A percentile compares a stretch with the other conserved stretches of the same genome.
Conservation (phyloP, 2,797 vertebrate genomes). For the Acrossocheilus fasciatus region DNA sequence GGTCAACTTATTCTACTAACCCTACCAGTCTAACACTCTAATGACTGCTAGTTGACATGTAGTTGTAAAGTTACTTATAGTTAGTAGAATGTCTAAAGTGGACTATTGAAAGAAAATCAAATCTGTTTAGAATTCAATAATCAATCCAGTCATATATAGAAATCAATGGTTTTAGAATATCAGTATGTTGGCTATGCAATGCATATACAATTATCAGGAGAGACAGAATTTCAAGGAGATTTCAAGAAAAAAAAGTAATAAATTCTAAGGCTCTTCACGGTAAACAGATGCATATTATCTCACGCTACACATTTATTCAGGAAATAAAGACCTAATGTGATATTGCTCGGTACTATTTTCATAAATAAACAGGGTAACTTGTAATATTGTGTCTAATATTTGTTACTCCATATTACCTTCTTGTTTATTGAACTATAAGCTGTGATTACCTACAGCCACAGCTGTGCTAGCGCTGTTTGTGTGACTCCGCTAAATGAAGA, state of each 20-base stretch:
- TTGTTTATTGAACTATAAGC: conserved; percentile 54
- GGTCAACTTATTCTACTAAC: neutral
- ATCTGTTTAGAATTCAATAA: neutral
- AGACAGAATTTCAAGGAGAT: neutral
- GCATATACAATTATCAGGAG: neutral
- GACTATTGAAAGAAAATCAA: neutral
- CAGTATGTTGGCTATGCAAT: neutral
- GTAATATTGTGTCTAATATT: no score
- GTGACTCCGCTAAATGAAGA: neutral
- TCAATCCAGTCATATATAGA: neutral
- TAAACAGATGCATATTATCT: conserved; percentile 64
- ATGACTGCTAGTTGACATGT: neutral
- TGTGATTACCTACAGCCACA: conserved; percentile 56
- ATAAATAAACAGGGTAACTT: neutral
- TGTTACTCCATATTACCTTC: neutral
- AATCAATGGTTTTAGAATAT: neutral
- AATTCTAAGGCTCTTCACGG: neutral
- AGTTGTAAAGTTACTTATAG: neutral
- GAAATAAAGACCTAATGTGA: neutral
- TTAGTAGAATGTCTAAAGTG: neutral
- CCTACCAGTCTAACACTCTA: neutral
- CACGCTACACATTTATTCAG: conserved; percentile 70
- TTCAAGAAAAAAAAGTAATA: neutral
- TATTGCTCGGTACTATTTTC: neutral
- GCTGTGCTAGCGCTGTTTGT: neutral